Evolutionary conservation across 2,888 invertebrate species (phyloP), one percentile per base, ranked within the genome.

Genomic region (Chrysolina oricalcia): DNA sequence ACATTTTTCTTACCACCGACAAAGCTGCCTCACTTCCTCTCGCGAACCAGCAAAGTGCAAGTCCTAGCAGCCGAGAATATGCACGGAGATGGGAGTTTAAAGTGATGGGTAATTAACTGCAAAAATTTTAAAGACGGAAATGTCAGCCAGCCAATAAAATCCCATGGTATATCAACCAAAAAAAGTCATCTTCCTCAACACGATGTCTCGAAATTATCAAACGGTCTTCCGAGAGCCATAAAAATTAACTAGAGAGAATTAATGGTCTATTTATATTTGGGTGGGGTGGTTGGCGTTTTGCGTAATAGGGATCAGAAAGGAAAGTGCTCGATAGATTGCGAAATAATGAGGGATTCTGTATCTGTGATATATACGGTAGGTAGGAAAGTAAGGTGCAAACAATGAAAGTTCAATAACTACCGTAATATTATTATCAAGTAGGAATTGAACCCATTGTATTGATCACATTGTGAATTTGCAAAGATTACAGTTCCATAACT

Each of bases 81-180:
- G 84, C 82, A 85, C 83, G 83, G 83, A 86, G 86, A 86, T 85
- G 85, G 70, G 73, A 64, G 69, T 69, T 69, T 64, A 64, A 86
- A 85, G 87, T 87, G 87, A 87, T 87, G 89, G 89, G 88, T 89
- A 89, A 89, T 89, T 89, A 89, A 87, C 87, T 87, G 86, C 87
- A 86, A 86, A 86, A 87, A 87, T 88, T 87, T 87, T 85, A 85
- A 86, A 83, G 80, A 85, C 83, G 86, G 87, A 91, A 91, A 91
- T 90, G 90, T 90, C 90, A 90, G 87, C 83, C 85, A 86, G 86
- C 89, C 89, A 88, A 90, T 90, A 90, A 90, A 90, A 90, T 90
- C 88, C 86, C 89, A 89, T 86, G 89, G 88, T 86, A 89, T 80
- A 78, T 81, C 81, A 75, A 81, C 78, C 80, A 79, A 78, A 81